Evolutionary conservation across 2,797 vertebrate species (phyloP), one percentile per base, ranked within the genome.

Genomic region (Oryzias sinensis): DNA sequence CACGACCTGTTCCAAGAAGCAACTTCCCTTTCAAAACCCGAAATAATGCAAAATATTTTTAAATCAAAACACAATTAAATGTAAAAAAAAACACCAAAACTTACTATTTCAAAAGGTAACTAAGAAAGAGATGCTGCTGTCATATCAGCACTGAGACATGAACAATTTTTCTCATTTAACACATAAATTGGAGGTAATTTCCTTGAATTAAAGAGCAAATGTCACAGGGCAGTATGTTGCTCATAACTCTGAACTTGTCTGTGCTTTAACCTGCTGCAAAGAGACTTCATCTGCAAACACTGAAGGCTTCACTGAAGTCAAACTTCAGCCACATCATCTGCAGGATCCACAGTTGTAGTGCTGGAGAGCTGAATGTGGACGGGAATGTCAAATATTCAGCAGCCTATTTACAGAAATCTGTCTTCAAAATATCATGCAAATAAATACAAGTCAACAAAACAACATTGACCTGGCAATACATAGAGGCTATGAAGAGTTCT

Each of bases 241-340:
- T 84, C 62, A 46, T 56, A 72, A 66, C 48, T 72, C 59, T 49
- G 24, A 65, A 72, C 68, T 6, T 43, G 43, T 73, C 72, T 85
- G 80, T 85, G 72, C 85, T 82, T 80, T 71, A 44, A 65, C 51
- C 73, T 74, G 22, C 62, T 58, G 72, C 58, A 69, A 62, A 71
- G 2, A 80, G 24, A 64, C 48, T 49, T 67, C 51, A 77, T 59
- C 53, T 71, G 63, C 64, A 80, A 73, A 87, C 54, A 70, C 76
- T 68, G 61, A 77, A 72, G 86, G 85, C 85, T 88, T 90, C 87
- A 89, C 81, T 89, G 85, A 90, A 89, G 86, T 89, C 86, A 88
- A 80, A 87, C 84, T 69, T 83, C 73, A 57, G 73, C 64, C 69
- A n/a, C 62, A 22, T 60, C 48, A 29, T 59, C 55, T 49, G 41